A percentile compares a stretch with the other conserved stretches of the same genome.
Conservation (phyloP, 2,888 invertebrate genomes). For the Tanypteryx hageni region DNA sequence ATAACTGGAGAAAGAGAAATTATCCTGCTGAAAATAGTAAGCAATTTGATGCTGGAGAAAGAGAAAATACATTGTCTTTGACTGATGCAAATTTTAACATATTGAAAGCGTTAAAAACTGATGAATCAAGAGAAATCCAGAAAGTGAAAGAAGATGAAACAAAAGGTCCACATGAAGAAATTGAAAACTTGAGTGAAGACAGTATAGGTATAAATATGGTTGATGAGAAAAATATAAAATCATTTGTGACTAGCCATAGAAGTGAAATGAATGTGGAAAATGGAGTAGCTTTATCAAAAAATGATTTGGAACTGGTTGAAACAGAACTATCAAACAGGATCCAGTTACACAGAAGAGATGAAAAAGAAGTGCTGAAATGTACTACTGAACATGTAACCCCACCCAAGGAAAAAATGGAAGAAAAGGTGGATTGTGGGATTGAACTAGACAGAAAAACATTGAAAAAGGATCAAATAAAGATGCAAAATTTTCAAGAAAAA, state of each 20-base stretch:
- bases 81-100: background rate
- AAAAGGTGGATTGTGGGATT: background rate
- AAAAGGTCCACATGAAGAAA: no score
- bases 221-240: background rate
- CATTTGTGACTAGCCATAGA: background rate
- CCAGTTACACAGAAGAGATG: background rate
- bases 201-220: background rate
- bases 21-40: background rate
- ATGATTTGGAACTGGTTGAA: background rate
- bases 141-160: background rate
- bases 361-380: background rate
- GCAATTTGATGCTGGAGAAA: background rate
- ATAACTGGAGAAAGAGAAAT: background rate
- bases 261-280: background rate
- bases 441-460: background rate
- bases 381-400: no score
- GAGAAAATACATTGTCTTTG: background rate
- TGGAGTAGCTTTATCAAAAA: no score
- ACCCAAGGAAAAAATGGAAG: background rate
- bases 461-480: background rate
- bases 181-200: background rate
- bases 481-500: no score
- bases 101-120: background rate
- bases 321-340: background rate
- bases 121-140: background rate